Base-by-base conservation (phyloP, 2,888 invertebrate genomes). In the Helicoverpa assulta region DNA sequence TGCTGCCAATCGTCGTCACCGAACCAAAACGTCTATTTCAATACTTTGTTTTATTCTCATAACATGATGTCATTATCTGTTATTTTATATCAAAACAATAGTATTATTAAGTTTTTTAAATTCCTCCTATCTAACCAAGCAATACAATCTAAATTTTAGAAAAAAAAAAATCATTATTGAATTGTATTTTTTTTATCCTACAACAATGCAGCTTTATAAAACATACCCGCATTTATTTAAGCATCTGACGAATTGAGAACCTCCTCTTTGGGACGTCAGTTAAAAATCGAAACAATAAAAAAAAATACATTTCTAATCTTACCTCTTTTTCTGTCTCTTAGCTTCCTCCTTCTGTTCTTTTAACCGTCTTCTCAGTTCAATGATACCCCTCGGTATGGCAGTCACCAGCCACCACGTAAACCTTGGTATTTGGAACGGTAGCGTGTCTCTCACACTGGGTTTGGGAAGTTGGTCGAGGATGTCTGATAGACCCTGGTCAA, bases 391-490 rank as follows among this genome's bases (percentile, higher is more conserved):
- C 0, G 98, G 98, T 67, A 97, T 89, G 19, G 96, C 96, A 1
- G 96, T 93, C 16, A 97, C 92, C 16, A 96, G 89, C 89, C 96
- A 95, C 96, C 97, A 97, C 40, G 97, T 92, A 79, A 97, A 96
- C 79, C 97, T 91, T 0, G 98, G 98, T 86, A 98, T 97, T 96
- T 98, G 98, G 88, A 98, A 97, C 0, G 98, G 99, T 83, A 98
- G 92, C 1, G 98, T 98, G 87, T 98, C 97, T 87, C 96, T 96
- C 79, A 97, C 91, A 80, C 97, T 97, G 2, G 98, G 98, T 85
- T 97, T 96, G 1, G 98, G 97, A 59, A 98, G 96, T 86, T 97
- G 96, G 47, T 97, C 97, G 10, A 97, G 89, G 71, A 97, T 96
- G 66, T 97, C 96, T 0, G 97, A 96, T 74, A 97, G 92, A 47